phyloP scores from a whole-genome alignment of 37 sponge, comb jelly and placozoan genomes.

The Cladorhizidae sp. region DNA sequence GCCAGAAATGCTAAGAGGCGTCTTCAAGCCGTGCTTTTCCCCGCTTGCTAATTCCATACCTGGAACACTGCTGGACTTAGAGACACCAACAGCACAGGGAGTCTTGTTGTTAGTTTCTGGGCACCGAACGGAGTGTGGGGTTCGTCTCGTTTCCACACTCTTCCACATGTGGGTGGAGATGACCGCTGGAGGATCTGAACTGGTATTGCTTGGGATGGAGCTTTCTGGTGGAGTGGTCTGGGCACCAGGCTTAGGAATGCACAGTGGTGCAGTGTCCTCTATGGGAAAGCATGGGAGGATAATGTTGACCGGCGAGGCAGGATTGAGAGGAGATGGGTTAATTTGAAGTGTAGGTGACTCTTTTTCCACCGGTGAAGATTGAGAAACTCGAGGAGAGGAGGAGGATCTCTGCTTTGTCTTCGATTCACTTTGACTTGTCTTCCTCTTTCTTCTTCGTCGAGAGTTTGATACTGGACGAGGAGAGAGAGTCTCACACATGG shows the following conservation, averaged over 20 bases:
- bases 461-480: constrained; percentile 1
- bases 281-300: background rate
- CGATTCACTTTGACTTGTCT: constrained; percentile 21
- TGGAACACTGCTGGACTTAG: background rate
- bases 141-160: too few relatives aligned
- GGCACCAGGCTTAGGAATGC: background rate
- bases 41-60: background rate
- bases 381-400: background rate
- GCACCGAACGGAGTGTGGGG: too few relatives aligned
- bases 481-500: background rate
- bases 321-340: constrained; percentile 3
- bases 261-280: background rate
- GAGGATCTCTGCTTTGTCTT: background rate
- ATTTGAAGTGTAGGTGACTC: background rate
- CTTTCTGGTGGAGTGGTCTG: background rate
- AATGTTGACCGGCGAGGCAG: constrained; percentile 1
- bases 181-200: too few relatives aligned
- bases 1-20: background rate
- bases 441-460: constrained; percentile 14
- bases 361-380: background rate
- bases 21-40: background rate
- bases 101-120: too few relatives aligned
- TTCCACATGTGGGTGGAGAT: too few relatives aligned
- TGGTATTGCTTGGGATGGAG: background rate
- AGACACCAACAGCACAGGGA: too few relatives aligned